Base-by-base conservation (phyloP, 2,113 vertebrate species). In the Myotis lucifugus region DNA sequence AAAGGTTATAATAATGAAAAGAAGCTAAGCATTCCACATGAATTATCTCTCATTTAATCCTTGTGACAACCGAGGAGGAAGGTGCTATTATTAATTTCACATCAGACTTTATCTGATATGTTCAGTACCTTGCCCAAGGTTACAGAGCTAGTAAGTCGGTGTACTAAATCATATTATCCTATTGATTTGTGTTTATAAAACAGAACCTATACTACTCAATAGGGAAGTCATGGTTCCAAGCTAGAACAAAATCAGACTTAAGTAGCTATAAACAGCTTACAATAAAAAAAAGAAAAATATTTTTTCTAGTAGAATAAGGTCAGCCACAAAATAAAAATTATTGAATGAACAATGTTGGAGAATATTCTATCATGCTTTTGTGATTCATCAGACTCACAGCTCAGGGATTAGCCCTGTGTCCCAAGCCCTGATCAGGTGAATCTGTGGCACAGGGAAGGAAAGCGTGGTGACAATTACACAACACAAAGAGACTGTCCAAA, bases 291-390 rank as follows among this genome's bases (percentile, higher is more conserved):
- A 83, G 23, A 23, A 77, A 77, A 94, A 81, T 42, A 14, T 2
- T 89, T 37, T 69, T 94, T 92, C 74, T 69, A 74, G 59, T 54
- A 67, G 79, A 83, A 42, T 34, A 85, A 88, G 10, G 3, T 88
- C 32, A 78, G 4, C 25, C 91, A n/a, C 37, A 90, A 92, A 72
- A 70, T 90, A 94, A 93, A 90, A 96, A 34, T 89, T 54, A 25
- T 29, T 52, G 19, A 69, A 79, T 87, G 59, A 88, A 1, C 29
- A 93, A 2, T 84, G 52, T 12, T 97, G 17, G 29, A 90, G 70
- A 93, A 78, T 67, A 10, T 88, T 83, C 34, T 69, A 0, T 88
- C 21, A 2, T 77, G 19, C 29, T 72, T 91, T 85, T 79, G 88
- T 77, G 56, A 46, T 90, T 66, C 85, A 0, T 74, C 77, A 67